Conservation (phyloP, 2,113 vertebrate genomes). For the Phycodurus eques region DNA sequence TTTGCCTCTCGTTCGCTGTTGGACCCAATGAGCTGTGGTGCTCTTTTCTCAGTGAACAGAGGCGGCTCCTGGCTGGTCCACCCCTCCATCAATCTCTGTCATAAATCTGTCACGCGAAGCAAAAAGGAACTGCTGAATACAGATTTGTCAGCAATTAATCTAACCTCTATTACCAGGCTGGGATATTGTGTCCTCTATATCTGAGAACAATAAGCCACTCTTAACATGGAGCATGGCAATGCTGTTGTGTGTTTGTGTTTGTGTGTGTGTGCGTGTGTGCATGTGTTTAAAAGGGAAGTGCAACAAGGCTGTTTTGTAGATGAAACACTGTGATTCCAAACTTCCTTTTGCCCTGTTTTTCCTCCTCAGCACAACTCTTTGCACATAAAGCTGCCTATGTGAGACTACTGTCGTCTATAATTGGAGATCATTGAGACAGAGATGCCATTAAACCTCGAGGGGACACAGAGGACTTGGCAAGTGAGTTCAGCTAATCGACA, state of each 20-base stretch:
- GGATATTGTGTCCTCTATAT: conserved; percentile 64
- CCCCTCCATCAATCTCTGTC: conserved; percentile 78
- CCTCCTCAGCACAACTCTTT: not conserved
- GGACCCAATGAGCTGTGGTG: conserved; percentile 42
- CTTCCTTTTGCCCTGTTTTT: conserved; percentile 2
- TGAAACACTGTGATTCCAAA: conserved; percentile 15
- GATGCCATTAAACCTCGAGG: conserved; percentile 34
- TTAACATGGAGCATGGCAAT: conserved; percentile 28
- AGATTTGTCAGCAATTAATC: conserved; percentile 75
- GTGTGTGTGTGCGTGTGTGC: conserved; percentile 21
- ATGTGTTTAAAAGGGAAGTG: conserved; percentile 7
- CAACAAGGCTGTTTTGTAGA: conserved; percentile 14
- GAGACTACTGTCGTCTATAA: conserved; percentile 5
- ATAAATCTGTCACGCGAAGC: conserved; percentile 64
- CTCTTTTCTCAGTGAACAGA: conserved; percentile 52
- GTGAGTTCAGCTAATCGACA: conserved; percentile 19
- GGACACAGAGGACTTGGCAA: conserved; percentile 4
- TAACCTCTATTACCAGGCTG: conserved; percentile 69
- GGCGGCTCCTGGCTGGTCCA: conserved; percentile 41
- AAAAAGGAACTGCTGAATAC: conserved; percentile 72
- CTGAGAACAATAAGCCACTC: conserved; percentile 63
- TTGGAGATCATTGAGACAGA: conserved; percentile 29
- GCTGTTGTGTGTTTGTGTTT: conserved; percentile 34
- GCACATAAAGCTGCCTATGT: not conserved
- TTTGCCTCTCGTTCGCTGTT: conserved; percentile 16